Evolutionary conservation across 2,888 invertebrate species (phyloP), one percentile per base, ranked within the genome.

Genomic region (Drosophila paranaensis): DNA sequence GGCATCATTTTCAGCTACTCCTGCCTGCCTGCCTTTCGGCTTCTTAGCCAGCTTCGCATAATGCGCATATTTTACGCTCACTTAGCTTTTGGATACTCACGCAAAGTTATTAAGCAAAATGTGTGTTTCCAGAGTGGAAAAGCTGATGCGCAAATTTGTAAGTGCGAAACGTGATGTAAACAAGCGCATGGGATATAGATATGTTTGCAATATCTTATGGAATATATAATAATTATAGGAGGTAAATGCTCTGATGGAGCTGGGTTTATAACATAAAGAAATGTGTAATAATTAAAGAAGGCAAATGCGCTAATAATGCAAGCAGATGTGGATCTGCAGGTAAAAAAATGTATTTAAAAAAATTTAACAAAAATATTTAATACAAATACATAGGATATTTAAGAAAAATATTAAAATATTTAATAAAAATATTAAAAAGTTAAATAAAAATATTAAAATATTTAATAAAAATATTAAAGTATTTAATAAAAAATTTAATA

Each of bases 31-130:
- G 20, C 20, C 20, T 20, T 2, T 40, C 25, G 9, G 45, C 35
- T 30, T 50, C 56, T 48, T 33, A 10, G 50, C 14, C 61, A 50
- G 35, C 27, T 54, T 11, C 27, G 10, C 46, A 50, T 48, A 67
- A 68, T 71, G 66, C 20, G 46, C 55, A 77, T 58, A 83, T 86
- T 80, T 78, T 51, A 68, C 76, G 79, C 77, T 68, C 42, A 53
- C 61, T 76, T 72, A 37, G 46, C 37, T 63, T 45, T 16, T 2
- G 27, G 37, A 37, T 51, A 14, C 39, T 56, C 57, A 79, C 58
- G 71, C 50, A 57, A 69, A 55, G 56, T 56, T 74, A 82, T 71
- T 58, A 60, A 16, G 54, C 30, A 55, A 40, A 46, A 20, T 56
- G 43, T 56, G 43, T 27, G 27, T 45, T 6, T 8, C 14, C 30